Evolutionary conservation across 2,113 vertebrate genomes (phyloP), one percentile per base, ranked within the genome.

Genomic region (Sterrhoptilus dennistouni): DNA sequence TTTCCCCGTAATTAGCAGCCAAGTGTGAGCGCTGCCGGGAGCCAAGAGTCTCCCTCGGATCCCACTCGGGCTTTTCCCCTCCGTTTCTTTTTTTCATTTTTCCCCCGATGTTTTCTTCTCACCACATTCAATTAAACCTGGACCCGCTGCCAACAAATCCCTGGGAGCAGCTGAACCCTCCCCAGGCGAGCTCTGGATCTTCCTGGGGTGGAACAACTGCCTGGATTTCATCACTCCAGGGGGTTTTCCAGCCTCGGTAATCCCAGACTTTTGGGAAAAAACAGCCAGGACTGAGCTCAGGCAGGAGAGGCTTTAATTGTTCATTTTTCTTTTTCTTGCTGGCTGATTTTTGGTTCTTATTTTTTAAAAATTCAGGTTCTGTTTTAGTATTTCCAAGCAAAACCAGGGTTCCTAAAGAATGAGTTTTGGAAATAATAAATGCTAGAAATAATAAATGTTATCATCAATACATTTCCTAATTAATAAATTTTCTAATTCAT

Each of bases 1-100:
- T 93, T 71, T 45, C 36, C 87, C 89, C 3, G 61, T 57, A 96
- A 96, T 95, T 91, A 95, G 72, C 87, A 94, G 57, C 74, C 14
- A 75, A 66, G 74, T 69, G 83, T 49, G 85, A 94, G 89, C 14
- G 57, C 85, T 93, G 61, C 20, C 35, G 53, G 40, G 42, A 93
- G 94, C 70, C 85, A 75, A 82, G 64, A 25, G 40, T 25, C 90
- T 80, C 92, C 90, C 83, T 68, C 49, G 19, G 74, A 72, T 65
- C 94, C 85, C 50, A 27, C 85, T 44, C 4, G 36, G 84, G 84
- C 49, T 87, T 84, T 45, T n/a, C 77, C 74, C 42, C 45, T 14
- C 52, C 2, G 24, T 71, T 31, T 50, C 24, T 24, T 25, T 14
- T 57, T 35, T 23, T 65, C 38, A 38, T 56, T 20, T 20, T 25